phyloP scores from a whole-genome alignment of 2,797 vertebrate genomes.

The Epinephelus coioides region DNA sequence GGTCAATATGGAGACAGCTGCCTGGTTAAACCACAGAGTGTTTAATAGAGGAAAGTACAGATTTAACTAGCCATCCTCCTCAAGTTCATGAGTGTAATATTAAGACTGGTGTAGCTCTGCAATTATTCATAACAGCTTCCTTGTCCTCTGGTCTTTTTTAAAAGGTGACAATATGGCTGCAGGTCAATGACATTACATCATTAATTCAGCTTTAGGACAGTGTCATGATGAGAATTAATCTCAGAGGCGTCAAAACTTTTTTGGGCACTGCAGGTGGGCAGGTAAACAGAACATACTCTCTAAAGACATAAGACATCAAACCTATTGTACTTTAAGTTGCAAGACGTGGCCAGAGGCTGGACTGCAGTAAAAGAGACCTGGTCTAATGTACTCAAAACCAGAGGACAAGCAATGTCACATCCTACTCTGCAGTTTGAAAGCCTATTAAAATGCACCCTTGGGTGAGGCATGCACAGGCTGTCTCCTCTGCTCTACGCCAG shows the following conservation, averaged over 20 bases:
- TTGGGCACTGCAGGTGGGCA: not conserved
- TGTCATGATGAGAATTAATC: not conserved
- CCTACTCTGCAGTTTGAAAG: slow-evolving; percentile 71
- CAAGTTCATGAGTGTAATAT: slow-evolving; percentile 41
- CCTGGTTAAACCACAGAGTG: slow-evolving; percentile 38
- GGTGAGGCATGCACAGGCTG: slow-evolving; percentile 69
- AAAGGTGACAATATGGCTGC: slow-evolving; percentile 41
- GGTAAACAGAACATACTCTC: not conserved
- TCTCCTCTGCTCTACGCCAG: slow-evolving; percentile 66
- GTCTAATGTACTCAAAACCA: slow-evolving; percentile 58
- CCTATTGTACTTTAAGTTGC: slow-evolving; percentile 22
- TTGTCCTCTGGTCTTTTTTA: slow-evolving; percentile 25
- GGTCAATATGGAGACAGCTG: slow-evolving; percentile 17
- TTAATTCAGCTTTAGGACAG: slow-evolving; percentile 26
- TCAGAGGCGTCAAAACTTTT: slow-evolving; percentile 10
- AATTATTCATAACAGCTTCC: slow-evolving; percentile 28
- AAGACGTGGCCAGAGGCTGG: slow-evolving; percentile 29
- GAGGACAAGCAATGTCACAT: slow-evolving; percentile 79
- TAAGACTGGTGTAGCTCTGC: slow-evolving; percentile 7
- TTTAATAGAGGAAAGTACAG: slow-evolving; percentile 43
- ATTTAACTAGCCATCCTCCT: slow-evolving; percentile 41
- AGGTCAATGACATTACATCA: slow-evolving; percentile 19
- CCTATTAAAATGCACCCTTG: slow-evolving; percentile 80
- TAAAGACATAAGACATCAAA: not conserved
- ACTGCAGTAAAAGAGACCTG: slow-evolving; percentile 48